Evolutionary conservation across 2,888 invertebrate species (phyloP).

Genomic region (Lasioglossum pauxillum): DNA sequence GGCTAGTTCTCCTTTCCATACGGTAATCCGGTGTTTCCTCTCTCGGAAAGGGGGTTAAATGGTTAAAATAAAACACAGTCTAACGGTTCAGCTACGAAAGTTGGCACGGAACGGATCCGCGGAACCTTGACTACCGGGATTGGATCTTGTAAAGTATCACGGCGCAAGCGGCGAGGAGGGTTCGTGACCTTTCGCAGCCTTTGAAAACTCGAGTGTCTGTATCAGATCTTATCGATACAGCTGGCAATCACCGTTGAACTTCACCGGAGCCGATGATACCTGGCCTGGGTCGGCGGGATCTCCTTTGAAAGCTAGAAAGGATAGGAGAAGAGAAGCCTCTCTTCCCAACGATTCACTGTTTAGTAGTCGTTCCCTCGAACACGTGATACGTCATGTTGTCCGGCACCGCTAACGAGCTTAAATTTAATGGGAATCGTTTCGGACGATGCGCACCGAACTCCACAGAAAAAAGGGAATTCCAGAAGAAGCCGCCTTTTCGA

Average conservation of each 20-base stretch:
- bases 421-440: conserved; percentile 60
- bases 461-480: background rate
- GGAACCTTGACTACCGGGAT: conserved; percentile 37
- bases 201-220: conserved; percentile 72
- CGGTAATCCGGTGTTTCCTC: conserved; percentile 30
- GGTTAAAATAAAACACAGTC: conserved; percentile 41
- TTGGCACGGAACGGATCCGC: conserved; percentile 46
- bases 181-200: conserved; percentile 69
- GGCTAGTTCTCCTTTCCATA: background rate
- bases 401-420: conserved; percentile 61
- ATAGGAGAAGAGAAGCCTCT: background rate
- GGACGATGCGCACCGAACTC: conserved; percentile 6
- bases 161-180: conserved; percentile 32
- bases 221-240: conserved; percentile 70
- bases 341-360: conserved; percentile 46
- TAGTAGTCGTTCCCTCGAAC: conserved; percentile 60
- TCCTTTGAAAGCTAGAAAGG: conserved; percentile 57
- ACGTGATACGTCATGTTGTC: conserved; percentile 63
- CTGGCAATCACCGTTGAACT: conserved; percentile 65
- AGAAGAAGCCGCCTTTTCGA: conserved; percentile 40
- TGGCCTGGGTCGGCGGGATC: conserved; percentile 57
- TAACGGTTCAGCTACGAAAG: conserved; percentile 52
- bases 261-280: conserved; percentile 64
- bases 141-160: conserved; percentile 46
- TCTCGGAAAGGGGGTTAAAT: conserved; percentile 43